A percentile compares a stretch with the other conserved stretches of the same genome.
Evolutionary conservation across 2,888 invertebrate genomes (phyloP).

Genomic region (Drosophila macrospina): DNA sequence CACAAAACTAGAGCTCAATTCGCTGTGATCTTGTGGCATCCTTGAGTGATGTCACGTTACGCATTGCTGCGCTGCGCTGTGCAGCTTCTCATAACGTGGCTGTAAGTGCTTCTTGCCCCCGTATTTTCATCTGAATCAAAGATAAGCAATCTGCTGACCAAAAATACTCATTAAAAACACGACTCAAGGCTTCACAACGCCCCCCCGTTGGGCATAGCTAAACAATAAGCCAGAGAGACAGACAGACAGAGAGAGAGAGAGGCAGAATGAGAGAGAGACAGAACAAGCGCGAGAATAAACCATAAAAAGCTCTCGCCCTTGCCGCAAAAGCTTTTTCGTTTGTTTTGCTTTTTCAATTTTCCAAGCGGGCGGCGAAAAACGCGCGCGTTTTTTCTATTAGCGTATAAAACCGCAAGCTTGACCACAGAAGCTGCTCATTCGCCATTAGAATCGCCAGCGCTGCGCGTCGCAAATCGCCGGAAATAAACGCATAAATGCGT

Average conservation of each 20-base stretch:
- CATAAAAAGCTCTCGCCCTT: conserved; percentile 54
- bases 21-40: conserved; percentile 47
- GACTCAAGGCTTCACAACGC: conserved; percentile 62
- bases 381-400: conserved; percentile 64
- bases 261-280: too few species aligned
- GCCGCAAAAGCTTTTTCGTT: conserved; percentile 24
- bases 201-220: conserved; percentile 18
- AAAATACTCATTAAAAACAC: conserved; percentile 65
- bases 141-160: conserved; percentile 66
- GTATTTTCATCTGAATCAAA: conserved; percentile 67
- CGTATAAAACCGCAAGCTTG: conserved; percentile 83
- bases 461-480: conserved; percentile 60
- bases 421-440: conserved; percentile 72
- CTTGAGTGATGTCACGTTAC: conserved; percentile 63
- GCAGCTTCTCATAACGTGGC: conserved; percentile 6
- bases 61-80: conserved; percentile 57
- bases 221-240: conserved; percentile 5
- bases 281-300: conserved; percentile 10
- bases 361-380: conserved; percentile 33
- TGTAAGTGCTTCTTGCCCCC: conserved; percentile 46
- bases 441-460: conserved; percentile 69
- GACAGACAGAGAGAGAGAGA: conserved; percentile 20
- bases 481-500: conserved; percentile 31
- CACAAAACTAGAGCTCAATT: neutral
- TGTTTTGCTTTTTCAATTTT: conserved; percentile 26